Percentiles rank a stretch among this genome's conserved stretches.
phyloP scores from a whole-genome alignment of 2,797 vertebrate species.

The Australoheros facetus region DNA sequence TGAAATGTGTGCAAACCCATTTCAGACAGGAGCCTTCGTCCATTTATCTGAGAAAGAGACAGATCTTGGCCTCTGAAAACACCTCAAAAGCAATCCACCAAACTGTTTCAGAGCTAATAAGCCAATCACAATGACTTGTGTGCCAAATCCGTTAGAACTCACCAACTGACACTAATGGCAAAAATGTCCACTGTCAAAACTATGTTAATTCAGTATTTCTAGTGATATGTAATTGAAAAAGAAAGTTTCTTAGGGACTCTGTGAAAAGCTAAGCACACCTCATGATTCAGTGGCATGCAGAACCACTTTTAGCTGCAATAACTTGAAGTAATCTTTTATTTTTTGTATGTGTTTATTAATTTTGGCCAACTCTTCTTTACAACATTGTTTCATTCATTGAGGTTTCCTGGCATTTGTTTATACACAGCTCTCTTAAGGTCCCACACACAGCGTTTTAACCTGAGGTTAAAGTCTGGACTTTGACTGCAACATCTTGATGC shows the following conservation, averaged over 20 bases:
- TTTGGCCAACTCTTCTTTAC: too few species aligned
- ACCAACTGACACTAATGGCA: not conserved
- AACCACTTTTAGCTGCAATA: not conserved
- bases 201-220: not conserved
- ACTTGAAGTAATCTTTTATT: too few species aligned
- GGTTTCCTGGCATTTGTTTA: too few species aligned
- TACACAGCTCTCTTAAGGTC: too few species aligned
- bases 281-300: not conserved
- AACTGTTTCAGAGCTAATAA: not conserved
- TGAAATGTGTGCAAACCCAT: slow-evolving; percentile 6
- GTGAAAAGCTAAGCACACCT: not conserved
- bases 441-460: too few species aligned
- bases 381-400: too few species aligned
- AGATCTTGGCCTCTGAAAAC: not conserved
- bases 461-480: too few species aligned
- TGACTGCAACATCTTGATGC: too few species aligned
- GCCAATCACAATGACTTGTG: not conserved
- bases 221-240: not conserved
- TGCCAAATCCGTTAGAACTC: not conserved
- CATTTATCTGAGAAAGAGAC: not conserved
- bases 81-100: not conserved
- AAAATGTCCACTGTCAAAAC: not conserved
- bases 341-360: too few species aligned
- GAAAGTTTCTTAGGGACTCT: not conserved
- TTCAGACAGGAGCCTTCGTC: not conserved